Conservation (phyloP, 1,140 invertebrate genomes). For the Reticulitermes speratus region DNA sequence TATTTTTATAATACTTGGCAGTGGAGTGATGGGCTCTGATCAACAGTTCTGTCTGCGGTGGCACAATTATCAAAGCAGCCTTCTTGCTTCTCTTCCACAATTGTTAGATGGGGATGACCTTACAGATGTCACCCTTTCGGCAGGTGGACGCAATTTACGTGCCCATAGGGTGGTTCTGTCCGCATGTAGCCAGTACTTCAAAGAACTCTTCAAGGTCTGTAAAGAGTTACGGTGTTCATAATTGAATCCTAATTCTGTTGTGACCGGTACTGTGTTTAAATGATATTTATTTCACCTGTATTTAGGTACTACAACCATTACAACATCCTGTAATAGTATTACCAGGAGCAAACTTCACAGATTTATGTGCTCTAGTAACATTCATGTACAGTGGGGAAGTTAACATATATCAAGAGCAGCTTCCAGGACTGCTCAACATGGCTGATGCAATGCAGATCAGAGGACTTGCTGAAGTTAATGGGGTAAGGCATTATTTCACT, state of each 20-base stretch:
- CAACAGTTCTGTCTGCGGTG: constrained; percentile 75
- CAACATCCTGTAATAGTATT: constrained; percentile 83
- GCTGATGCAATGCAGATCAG: constrained; percentile 83
- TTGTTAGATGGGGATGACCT: constrained; percentile 80
- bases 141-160: constrained; percentile 73
- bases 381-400: constrained; percentile 94
- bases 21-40: constrained; percentile 50
- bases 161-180: constrained; percentile 87
- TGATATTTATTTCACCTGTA: constrained; percentile 31
- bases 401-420: constrained; percentile 78
- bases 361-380: constrained; percentile 77
- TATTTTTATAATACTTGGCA: constrained; percentile 10
- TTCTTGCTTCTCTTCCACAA: constrained; percentile 78
- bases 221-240: not conserved
- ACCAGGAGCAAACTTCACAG: constrained; percentile 74
- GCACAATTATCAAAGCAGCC: constrained; percentile 77
- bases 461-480: constrained; percentile 78
- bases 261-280: not conserved
- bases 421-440: constrained; percentile 76
- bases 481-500: constrained; percentile 50
- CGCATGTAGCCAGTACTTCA: constrained; percentile 89
- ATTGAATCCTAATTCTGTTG: not conserved
- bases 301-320: constrained; percentile 64
- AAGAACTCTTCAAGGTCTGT: constrained; percentile 78
- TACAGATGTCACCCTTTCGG: constrained; percentile 86